Conservation (phyloP, 2,888 invertebrate genomes). For the Platynereis dumerilii region DNA sequence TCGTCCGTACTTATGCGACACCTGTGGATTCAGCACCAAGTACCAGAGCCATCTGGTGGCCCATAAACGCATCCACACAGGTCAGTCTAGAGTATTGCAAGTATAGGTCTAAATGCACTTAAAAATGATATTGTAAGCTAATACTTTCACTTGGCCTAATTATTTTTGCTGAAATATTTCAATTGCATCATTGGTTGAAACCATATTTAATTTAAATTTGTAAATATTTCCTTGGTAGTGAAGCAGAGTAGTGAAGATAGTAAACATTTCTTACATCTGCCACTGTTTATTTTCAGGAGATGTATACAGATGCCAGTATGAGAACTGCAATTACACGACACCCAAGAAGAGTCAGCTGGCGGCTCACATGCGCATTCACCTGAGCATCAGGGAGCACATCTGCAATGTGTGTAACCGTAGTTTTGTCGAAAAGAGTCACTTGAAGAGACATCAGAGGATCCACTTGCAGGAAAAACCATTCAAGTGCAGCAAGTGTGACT, state of each 20-base stretch:
- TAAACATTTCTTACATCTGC: no score
- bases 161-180: not conserved
- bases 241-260: no score
- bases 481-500: conserved; percentile 72
- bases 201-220: no score
- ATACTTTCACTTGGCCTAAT: no score
- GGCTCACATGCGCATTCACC: conserved; percentile 71
- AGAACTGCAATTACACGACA: conserved; percentile 71
- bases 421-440: conserved; percentile 74
- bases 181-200: no score
- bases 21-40: conserved; percentile 74
- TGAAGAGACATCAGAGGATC: conserved; percentile 73
- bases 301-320: conserved; percentile 71
- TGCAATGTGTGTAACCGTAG: conserved; percentile 71
- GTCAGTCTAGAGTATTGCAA: conserved; percentile 42
- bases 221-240: no score
- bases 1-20: conserved; percentile 71
- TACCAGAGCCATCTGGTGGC: conserved; percentile 73
- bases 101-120: not conserved
- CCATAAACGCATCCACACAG: conserved; percentile 72
- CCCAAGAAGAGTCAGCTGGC: conserved; percentile 73
- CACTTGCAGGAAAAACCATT: conserved; percentile 73
- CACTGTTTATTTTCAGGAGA: conserved; percentile 66
- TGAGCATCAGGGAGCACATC: conserved; percentile 66
- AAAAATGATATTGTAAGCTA: no score